These are phyloP conservation scores for Psammodynastes pulverulentus DNA, from an alignment of 2,113 vertebrate species.

Conservation along the genomic window DNA sequence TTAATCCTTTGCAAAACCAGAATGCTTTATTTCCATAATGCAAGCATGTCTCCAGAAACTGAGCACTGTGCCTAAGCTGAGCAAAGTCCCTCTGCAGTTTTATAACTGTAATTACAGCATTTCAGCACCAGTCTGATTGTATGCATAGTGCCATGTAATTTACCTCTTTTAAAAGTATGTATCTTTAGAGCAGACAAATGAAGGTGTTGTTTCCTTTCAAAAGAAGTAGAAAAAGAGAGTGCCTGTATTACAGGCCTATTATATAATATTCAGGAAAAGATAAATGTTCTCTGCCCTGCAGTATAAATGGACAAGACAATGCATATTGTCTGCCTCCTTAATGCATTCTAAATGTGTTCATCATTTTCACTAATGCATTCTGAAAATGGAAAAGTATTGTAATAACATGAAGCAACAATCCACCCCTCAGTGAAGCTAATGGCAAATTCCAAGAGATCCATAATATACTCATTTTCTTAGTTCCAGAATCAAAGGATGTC, in stretches of 20 bases:
- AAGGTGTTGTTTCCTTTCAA: constrained; percentile 39
- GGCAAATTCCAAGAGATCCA: constrained; percentile 1
- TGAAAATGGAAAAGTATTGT: constrained; percentile 17
- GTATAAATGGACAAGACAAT: background rate
- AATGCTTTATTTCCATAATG: background rate
- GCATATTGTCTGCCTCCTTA: background rate
- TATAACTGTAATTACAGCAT: background rate
- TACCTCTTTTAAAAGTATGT: background rate
- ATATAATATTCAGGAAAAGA: constrained; percentile 27
- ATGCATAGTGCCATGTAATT: background rate
- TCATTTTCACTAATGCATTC: constrained; percentile 26
- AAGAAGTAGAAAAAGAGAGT: constrained; percentile 17
- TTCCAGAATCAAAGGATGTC: background rate
- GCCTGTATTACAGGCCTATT: constrained; percentile 44
- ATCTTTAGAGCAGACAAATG: background rate
- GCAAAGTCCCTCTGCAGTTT: background rate
- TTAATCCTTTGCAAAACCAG: background rate
- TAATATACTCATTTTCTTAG: background rate
- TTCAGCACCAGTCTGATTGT: background rate
- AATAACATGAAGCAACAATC: background rate
- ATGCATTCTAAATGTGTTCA: background rate
- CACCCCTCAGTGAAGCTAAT: constrained; percentile 24
- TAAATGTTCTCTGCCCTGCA: constrained; percentile 1
- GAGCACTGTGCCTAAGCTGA: background rate
- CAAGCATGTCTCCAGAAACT: background rate